Conservation (phyloP, 2,113 vertebrate species). For the Sisor rabdophorus region DNA sequence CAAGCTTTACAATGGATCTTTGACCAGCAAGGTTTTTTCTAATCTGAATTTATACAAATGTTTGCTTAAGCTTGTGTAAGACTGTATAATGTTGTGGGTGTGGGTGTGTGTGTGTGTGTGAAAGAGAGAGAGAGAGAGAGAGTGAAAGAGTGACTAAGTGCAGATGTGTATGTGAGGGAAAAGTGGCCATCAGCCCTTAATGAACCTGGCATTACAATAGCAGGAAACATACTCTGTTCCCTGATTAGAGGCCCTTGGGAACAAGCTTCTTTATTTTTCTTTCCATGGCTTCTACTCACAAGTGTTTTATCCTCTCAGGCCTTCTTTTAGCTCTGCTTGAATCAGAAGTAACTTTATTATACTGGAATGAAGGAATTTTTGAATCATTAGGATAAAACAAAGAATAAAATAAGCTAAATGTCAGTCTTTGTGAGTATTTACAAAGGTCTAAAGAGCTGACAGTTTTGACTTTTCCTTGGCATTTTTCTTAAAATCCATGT, state of each 20-base stretch:
- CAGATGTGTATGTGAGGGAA: conserved; percentile 36
- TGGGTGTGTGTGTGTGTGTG: too few relatives aligned
- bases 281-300: conserved; percentile 34
- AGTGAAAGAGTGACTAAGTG: conserved; percentile 22
- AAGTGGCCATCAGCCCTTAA: conserved; percentile 43
- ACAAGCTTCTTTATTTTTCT: conserved; percentile 39
- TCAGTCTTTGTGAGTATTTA: background rate
- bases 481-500: background rate
- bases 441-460: background rate
- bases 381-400: background rate
- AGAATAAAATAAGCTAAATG: too few relatives aligned
- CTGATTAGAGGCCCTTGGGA: conserved; percentile 50
- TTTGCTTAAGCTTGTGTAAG: conserved; percentile 46
- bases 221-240: conserved; percentile 47
- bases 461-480: background rate
- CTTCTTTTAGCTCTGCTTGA: conserved; percentile 23
- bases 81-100: conserved; percentile 33
- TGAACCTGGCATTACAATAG: conserved; percentile 48
- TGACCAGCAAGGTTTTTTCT: conserved; percentile 44
- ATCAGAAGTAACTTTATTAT: conserved; percentile 1
- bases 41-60: conserved; percentile 11
- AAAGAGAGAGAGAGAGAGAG: too few relatives aligned
- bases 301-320: conserved; percentile 31
- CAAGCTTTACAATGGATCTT: conserved; percentile 12
- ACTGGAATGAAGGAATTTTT: conserved; percentile 10